Evolutionary conservation across 2,113 vertebrate species (phyloP).

Genomic region (Xenopus borealis): DNA sequence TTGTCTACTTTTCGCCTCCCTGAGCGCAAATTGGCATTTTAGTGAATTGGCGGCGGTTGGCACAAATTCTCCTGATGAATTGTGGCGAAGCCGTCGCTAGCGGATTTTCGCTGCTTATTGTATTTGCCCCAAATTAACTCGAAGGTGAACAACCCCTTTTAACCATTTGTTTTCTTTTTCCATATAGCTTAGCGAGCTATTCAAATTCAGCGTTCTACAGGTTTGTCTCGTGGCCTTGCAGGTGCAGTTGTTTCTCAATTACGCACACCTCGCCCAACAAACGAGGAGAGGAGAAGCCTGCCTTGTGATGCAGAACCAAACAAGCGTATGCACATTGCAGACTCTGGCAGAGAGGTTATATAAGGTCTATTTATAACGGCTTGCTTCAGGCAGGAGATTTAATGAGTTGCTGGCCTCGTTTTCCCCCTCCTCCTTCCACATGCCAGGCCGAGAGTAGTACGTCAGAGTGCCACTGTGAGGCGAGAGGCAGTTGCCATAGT

Average conservation of each 20-base stretch:
- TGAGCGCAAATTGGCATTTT: no score
- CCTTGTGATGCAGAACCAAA: neutral
- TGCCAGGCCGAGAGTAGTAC: slow-evolving; percentile 66
- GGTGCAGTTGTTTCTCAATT: neutral
- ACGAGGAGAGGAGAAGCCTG: neutral
- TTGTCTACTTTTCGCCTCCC: no score
- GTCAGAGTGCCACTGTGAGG: slow-evolving; percentile 72
- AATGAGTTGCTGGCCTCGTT: slow-evolving; percentile 74
- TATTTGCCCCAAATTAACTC: no score
- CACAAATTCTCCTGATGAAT: no score
- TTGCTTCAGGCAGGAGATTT: slow-evolving; percentile 73
- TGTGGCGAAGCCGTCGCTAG: no score
- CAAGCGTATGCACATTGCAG: slow-evolving; percentile 42
- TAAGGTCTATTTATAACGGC: slow-evolving; percentile 80
- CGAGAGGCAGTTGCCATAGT: slow-evolving; percentile 71
- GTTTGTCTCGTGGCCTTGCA: neutral
- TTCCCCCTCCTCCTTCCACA: slow-evolving; percentile 59
- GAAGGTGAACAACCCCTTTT: no score
- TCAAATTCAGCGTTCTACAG: no score
- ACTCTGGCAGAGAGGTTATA: slow-evolving; percentile 66
- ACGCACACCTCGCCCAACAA: neutral
- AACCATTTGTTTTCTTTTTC: no score
- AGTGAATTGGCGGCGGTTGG: no score
- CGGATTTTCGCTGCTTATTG: no score
- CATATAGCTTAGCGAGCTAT: no score